Percentiles rank a stretch among this genome's conserved stretches.
Evolutionary conservation across 2,797 vertebrate species (phyloP).

Genomic region (Pseudochirops cupreus): DNA sequence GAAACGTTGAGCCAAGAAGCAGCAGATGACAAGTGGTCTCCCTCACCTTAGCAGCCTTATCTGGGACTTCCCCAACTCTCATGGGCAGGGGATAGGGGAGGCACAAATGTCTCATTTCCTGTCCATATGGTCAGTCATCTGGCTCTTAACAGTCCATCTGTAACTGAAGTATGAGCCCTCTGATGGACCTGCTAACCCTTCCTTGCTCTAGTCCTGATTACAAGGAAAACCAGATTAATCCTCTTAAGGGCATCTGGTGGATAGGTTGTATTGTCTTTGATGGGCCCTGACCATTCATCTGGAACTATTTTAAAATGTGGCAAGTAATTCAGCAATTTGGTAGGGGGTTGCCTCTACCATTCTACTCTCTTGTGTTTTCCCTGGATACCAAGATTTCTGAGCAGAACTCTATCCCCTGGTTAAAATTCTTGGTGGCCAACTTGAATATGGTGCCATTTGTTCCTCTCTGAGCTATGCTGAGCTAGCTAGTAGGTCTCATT

Average conservation of each 20-base stretch:
- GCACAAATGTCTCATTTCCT: neutral
- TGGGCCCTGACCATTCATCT: neutral
- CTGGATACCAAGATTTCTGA: neutral
- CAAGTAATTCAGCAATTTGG: neutral
- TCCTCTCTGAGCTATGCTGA: neutral
- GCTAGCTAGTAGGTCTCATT: neutral
- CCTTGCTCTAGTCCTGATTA: neutral
- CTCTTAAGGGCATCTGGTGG: neutral
- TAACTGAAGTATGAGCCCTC: neutral
- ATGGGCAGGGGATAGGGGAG: neutral
- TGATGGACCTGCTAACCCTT: neutral
- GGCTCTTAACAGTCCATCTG: neutral
- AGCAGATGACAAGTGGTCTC: neutral
- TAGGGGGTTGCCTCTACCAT: neutral
- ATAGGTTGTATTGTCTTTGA: neutral
- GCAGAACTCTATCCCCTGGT: neutral
- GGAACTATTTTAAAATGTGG: neutral
- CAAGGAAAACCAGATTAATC: neutral
- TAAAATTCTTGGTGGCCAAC: neutral
- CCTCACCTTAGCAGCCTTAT: neutral
- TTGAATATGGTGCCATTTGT: neutral
- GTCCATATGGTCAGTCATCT: neutral
- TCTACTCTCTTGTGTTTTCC: neutral
- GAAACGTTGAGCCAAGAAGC: neutral
- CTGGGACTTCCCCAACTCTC: neutral